Base-by-base conservation (phyloP, 2,888 invertebrate genomes). In the Cantharis nigra region DNA sequence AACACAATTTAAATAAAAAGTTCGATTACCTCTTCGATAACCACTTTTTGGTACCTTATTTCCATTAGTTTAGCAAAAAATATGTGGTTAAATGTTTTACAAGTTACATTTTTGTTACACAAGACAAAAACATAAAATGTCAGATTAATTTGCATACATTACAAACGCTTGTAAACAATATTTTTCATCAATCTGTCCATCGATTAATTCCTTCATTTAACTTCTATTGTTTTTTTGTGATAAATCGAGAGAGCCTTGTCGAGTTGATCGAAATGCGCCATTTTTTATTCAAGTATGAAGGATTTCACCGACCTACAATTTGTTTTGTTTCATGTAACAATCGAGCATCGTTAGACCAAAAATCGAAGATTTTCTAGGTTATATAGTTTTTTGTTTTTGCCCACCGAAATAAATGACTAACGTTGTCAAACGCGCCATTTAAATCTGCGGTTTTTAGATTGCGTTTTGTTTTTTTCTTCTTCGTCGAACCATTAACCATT, bases 1-100 rank as follows among this genome's bases (percentile, higher is more conserved):
- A 72, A 65, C 69, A 20, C 62, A 65, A 74, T 77, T 63, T 65
- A 78, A 71, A 69, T 65, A 69, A 71, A 74, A 71, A 49, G 62
- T 62, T 18, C 65, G 76, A 76, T 76, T 63, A 73, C 72, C 70
- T 75, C 33, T 69, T 30, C 69, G 72, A 63, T 78, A 74, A 71
- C n/a, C 18, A 14, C 23, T 16, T 67, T 64, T 64, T 64, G 18
- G 18, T 64, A 64, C 64, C 64, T 23, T 23, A 18, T 67, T 67
- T 67, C 18, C 23, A 67, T 67, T 67, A 49, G 49, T 49, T 49
- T 49, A 49, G 49, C 49, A 49, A 49, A 49, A 49, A 49, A 64
- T n/a, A 23, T 67, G 65, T 18, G 65, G 65, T 67, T 67, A n/a
- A 20, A 18, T 67, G 65, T 71, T 75, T 65, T 30, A 75, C 75